phyloP scores from a whole-genome alignment of 2,888 invertebrate species.

The Polietes domitor region DNA sequence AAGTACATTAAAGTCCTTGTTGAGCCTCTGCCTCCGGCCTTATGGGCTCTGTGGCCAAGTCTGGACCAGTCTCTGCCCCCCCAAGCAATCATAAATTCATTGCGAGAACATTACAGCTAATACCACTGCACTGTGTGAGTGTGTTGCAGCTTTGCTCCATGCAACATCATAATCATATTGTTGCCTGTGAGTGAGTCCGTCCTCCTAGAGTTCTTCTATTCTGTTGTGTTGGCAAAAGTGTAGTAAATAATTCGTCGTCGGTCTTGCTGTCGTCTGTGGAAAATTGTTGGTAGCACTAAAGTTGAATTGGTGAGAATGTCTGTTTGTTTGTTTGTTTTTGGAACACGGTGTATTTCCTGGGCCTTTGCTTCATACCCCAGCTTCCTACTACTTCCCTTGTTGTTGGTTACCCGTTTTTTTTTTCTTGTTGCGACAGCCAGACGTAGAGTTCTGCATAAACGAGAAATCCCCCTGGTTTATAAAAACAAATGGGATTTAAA shows the following conservation, averaged over 20 bases:
- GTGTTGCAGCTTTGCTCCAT: conserved; percentile 63
- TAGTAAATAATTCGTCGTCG: neutral
- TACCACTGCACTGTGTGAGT: conserved; percentile 44
- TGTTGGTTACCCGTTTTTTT: neutral
- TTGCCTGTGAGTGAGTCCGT: too few relatives aligned
- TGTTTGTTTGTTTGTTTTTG: conserved; percentile 15
- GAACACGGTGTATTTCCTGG: neutral
- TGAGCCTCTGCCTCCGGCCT: neutral
- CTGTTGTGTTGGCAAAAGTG: neutral
- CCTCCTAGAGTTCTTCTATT: neutral
- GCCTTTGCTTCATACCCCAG: too few relatives aligned
- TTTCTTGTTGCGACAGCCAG: neutral
- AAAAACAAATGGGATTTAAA: conserved; percentile 65
- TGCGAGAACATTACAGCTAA: conserved; percentile 65
- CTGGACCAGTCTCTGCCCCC: too few relatives aligned
- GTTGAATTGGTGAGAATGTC: neutral
- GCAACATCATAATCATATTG: conserved; percentile 36
- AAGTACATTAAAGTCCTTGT: neutral
- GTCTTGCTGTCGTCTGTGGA: neutral
- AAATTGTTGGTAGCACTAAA: neutral
- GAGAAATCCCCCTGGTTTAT: conserved; percentile 58
- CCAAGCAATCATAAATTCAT: conserved; percentile 67
- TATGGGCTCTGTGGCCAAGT: conserved; percentile 37
- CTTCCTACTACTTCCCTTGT: too few relatives aligned
- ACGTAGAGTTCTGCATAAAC: conserved; percentile 19